phyloP scores from a whole-genome alignment of 1,140 invertebrate species.

The Drosophila busckii region DNA sequence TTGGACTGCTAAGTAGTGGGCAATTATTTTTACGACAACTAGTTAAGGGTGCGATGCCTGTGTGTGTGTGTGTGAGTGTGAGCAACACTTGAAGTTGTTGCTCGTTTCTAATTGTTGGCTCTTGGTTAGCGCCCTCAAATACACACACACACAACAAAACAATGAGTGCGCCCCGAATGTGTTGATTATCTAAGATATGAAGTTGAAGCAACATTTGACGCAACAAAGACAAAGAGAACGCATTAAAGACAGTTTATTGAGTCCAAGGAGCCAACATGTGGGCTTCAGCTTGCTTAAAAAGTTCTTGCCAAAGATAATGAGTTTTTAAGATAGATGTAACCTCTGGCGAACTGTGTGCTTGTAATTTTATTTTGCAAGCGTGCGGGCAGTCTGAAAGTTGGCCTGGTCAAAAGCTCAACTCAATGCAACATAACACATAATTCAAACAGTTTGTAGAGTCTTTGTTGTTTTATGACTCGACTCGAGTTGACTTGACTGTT shows the following conservation, averaged over 20 bases:
- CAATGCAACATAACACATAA: constrained; percentile 48
- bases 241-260: constrained; percentile 55
- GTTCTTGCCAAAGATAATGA: constrained; percentile 74
- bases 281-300: constrained; percentile 58
- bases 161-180: constrained; percentile 47
- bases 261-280: constrained; percentile 36
- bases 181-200: constrained; percentile 64
- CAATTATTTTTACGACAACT: constrained; percentile 77
- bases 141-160: constrained; percentile 39
- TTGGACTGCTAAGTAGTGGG: constrained; percentile 70
- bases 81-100: constrained; percentile 65
- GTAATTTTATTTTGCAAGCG: no score
- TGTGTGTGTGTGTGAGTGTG: no score
- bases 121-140: constrained; percentile 33
- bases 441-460: constrained; percentile 48
- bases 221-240: constrained; percentile 22
- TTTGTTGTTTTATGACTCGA: constrained; percentile 56
- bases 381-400: constrained; percentile 24
- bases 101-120: constrained; percentile 59
- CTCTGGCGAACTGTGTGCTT: neutral
- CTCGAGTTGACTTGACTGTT: constrained; percentile 35
- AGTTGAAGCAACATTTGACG: constrained; percentile 39
- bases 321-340: constrained; percentile 63
- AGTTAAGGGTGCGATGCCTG: constrained; percentile 52
- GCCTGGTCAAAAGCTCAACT: constrained; percentile 33